Conservation (phyloP, 2,797 vertebrate genomes). For the Sebastes minor region DNA sequence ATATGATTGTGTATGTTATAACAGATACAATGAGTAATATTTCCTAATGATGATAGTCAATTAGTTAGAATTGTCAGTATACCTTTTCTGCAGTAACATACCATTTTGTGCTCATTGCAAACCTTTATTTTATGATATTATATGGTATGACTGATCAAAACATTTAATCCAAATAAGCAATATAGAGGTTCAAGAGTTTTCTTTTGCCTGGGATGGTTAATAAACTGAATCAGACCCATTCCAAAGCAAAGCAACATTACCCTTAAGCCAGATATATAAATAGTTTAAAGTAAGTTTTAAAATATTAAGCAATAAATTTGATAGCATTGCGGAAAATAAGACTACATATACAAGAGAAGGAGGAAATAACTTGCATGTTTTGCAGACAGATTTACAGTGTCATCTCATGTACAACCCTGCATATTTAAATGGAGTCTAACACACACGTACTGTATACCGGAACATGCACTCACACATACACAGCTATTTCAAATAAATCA, state of each 20-base stretch:
- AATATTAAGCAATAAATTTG: background rate
- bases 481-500: background rate
- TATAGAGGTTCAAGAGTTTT: background rate
- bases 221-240: background rate
- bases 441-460: background rate
- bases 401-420: background rate
- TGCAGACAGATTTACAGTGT: slow-evolving; percentile 22
- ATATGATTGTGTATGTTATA: background rate
- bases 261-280: background rate
- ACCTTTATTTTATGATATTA: background rate
- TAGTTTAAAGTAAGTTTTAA: background rate
- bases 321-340: background rate
- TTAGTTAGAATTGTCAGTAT: background rate
- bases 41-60: background rate
- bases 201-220: background rate
- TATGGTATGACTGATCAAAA: background rate
- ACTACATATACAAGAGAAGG: background rate
- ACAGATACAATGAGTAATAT: background rate
- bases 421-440: slow-evolving; percentile 5
- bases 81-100: background rate
- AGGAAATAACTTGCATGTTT: slow-evolving; percentile 21
- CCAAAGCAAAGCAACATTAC: background rate
- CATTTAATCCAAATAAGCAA: background rate
- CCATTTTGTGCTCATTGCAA: background rate
- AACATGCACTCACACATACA: background rate